Base-by-base conservation (phyloP, 2,113 vertebrate genomes). In the Phrynosoma platyrhinos region DNA sequence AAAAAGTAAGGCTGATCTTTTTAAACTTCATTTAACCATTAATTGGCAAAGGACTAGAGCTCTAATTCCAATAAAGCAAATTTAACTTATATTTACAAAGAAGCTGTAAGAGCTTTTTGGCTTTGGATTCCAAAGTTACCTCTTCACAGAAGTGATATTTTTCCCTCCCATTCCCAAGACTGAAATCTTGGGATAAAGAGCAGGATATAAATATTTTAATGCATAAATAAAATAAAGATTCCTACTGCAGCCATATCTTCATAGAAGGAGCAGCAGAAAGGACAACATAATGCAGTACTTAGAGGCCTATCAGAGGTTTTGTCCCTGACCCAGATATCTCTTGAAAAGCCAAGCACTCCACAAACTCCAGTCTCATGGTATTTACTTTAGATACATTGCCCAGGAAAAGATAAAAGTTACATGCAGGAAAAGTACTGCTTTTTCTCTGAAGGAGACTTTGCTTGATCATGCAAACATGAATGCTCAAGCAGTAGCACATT, bases 361-460 rank as follows among this genome's bases (percentile, higher is more conserved):
- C 32, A 79, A 71, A 47, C 8, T 25, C 79, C 13, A 32, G 23
- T 58, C 53, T 18, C 68, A 52, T 12, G 36, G 13, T 42, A 64
- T 85, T 83, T 79, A 36, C 6, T 0, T 2, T 23, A 88, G 0
- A 25, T 18, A 18, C 1, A 42, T 42, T 86, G 23, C 42, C 47
- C 66, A 83, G 36, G 16, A 69, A 83, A 42, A n/a, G 23, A 79
- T 68, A n/a, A 30, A 83, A 9, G 8, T 25, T 1, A 36, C 9
- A n/a, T 85, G 82, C 25, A 82, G 68, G 86, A 72, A 88, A 20
- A 3, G 3, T 62, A 85, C 91, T 88, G 68, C 76, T 32, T 82
- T 42, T 91, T 86, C 85, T 32, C 88, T 83, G 47, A 85, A 83
- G 85, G 9, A 83, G 83, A 42, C 58, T 66, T 85, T 88, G 66